A percentile compares a stretch with the other conserved stretches of the same genome.
Conservation (phyloP, 1,140 invertebrate species). For the Glomeris maerens region DNA sequence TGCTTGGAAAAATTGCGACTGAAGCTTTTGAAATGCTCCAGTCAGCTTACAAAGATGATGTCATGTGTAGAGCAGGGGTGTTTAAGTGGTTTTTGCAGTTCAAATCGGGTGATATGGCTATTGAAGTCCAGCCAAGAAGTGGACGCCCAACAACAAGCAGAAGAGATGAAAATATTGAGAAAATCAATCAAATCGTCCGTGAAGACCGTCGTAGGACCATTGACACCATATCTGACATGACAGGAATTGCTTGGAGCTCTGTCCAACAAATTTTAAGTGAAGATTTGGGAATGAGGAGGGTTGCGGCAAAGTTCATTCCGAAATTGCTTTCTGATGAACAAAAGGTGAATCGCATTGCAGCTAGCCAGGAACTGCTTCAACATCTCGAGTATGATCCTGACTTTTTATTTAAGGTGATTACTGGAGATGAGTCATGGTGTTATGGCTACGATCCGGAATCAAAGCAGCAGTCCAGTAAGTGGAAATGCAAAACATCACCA, state of each 20-base stretch:
- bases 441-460: constrained; percentile 14
- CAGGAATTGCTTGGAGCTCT: constrained; percentile 7
- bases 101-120: too few species aligned
- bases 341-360: constrained; percentile 6
- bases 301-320: constrained; percentile 17
- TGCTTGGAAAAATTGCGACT: too few species aligned
- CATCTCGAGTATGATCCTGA: constrained; percentile 2
- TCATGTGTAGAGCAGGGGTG: too few species aligned
- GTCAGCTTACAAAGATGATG: too few species aligned
- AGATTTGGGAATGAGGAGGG: constrained; percentile 18
- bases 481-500: constrained; percentile 7
- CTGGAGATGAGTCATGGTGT: constrained; percentile 12
- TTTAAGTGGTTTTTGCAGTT: too few species aligned
- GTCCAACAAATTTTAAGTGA: constrained; percentile 16
- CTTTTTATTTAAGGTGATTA: constrained; percentile 11
- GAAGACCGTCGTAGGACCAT: constrained; percentile 19
- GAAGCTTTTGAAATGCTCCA: too few species aligned
- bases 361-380: constrained; percentile 8
- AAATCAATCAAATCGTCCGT: constrained; percentile 10
- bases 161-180: constrained; percentile 14
- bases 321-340: constrained; percentile 12
- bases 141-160: too few species aligned
- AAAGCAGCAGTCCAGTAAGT: constrained; percentile 13
- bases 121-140: too few species aligned
- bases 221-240: constrained; percentile 11